Percentiles rank a stretch among this genome's conserved stretches.
Evolutionary conservation across 2,888 invertebrate species (phyloP).

Genomic region (Drosophila rubida): DNA sequence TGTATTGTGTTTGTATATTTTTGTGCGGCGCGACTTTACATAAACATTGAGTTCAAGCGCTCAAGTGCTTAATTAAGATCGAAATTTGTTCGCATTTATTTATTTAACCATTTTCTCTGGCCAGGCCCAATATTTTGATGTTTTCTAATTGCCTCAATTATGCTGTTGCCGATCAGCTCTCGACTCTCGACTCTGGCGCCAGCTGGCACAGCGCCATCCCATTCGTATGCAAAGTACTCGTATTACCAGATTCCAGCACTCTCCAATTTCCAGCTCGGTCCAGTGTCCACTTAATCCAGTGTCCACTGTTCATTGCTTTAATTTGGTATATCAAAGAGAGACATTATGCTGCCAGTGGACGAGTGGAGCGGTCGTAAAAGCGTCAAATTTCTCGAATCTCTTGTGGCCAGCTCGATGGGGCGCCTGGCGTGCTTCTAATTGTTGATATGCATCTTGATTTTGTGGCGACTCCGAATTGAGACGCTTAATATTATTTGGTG

Average conservation of each 20-base stretch:
- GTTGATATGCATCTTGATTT: slow-evolving; percentile 62
- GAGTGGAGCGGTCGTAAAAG: slow-evolving; percentile 69
- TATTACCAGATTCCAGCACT: slow-evolving; percentile 40
- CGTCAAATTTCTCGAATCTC: slow-evolving; percentile 78
- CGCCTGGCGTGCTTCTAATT: slow-evolving; percentile 57
- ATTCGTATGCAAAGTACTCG: slow-evolving; percentile 75
- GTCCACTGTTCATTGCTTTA: slow-evolving; percentile 68
- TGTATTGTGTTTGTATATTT: slow-evolving; percentile 26
- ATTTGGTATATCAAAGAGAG: slow-evolving; percentile 80
- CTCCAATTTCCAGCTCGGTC: slow-evolving; percentile 20
- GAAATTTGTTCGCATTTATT: slow-evolving; percentile 68
- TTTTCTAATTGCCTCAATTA: slow-evolving; percentile 80
- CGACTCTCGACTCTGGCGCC: slow-evolving; percentile 53
- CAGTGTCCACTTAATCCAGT: slow-evolving; percentile 24
- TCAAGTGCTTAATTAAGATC: slow-evolving; percentile 79
- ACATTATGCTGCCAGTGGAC: slow-evolving; percentile 66
- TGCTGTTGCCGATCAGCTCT: slow-evolving; percentile 32
- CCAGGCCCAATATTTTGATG: slow-evolving; percentile 73
- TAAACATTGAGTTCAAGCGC: slow-evolving; percentile 63
- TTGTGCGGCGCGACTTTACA: slow-evolving; percentile 53
- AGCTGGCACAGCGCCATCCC: slow-evolving; percentile 52
- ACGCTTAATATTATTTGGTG: slow-evolving; percentile 81
- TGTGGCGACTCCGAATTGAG: slow-evolving; percentile 52
- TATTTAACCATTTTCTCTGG: slow-evolving; percentile 67
- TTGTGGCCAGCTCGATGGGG: slow-evolving; percentile 45